These are phyloP conservation scores for Diorhabda sublineata DNA, from an alignment of 1,140 invertebrate species.

Conservation along the genomic window DNA sequence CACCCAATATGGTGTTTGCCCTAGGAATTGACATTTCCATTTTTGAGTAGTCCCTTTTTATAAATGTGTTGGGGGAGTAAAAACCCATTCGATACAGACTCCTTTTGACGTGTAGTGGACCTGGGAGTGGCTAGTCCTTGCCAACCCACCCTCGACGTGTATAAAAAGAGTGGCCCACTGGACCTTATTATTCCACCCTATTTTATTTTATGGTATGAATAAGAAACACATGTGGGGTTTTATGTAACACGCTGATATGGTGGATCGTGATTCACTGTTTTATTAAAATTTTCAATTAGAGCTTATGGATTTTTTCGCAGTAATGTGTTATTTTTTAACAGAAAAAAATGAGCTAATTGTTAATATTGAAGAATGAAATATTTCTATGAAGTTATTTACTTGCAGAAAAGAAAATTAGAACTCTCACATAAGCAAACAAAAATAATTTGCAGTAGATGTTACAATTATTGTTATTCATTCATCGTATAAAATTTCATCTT, in stretches of 20 bases:
- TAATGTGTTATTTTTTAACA: too few relatives aligned
- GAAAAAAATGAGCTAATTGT: too few relatives aligned
- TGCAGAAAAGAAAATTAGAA: too few relatives aligned
- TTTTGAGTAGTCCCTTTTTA: conserved; percentile 30
- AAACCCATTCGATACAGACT: background rate
- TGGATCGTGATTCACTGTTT: background rate
- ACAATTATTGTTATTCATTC: too few relatives aligned
- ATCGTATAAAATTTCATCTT: too few relatives aligned
- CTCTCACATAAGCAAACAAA: too few relatives aligned
- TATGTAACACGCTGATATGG: background rate
- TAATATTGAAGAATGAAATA: too few relatives aligned
- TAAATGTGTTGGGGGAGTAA: conserved; percentile 30
- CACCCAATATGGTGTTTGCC: conserved; percentile 30
- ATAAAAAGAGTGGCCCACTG: background rate
- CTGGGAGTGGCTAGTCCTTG: background rate
- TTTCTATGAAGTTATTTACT: too few relatives aligned
- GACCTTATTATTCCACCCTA: background rate
- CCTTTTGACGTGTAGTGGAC: background rate
- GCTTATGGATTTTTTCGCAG: too few relatives aligned
- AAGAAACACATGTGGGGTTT: background rate
- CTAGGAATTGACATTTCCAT: conserved; percentile 25
- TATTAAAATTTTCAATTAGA: too few relatives aligned
- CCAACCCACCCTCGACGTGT: background rate
- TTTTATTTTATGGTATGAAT: background rate
- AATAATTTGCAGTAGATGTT: too few relatives aligned